A percentile compares a stretch with the other conserved stretches of the same genome.
phyloP scores from a whole-genome alignment of 2,888 invertebrate genomes.

The Drosophila planitibia region DNA sequence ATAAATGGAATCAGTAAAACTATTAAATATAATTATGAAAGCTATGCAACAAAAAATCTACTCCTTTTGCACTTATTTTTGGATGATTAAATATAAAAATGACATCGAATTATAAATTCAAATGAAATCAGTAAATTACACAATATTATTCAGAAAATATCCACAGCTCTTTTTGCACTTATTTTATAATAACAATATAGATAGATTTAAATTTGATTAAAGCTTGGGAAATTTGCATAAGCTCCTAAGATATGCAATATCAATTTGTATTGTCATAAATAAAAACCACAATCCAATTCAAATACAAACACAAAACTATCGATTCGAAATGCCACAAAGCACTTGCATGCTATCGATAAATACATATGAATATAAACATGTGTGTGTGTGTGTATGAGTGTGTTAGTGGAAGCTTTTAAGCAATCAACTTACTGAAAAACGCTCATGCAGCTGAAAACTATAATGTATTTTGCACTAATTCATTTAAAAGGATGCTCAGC shows the following conservation, averaged over 20 bases:
- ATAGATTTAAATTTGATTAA: not conserved
- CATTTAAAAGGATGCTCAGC: conserved; percentile 71
- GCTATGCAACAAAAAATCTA: too few species aligned
- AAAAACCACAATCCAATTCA: conserved; percentile 21
- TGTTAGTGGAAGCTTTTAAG: conserved; percentile 54
- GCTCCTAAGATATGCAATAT: conserved; percentile 14
- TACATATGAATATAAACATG: not conserved
- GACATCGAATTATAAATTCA: not conserved
- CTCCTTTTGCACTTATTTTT: not conserved
- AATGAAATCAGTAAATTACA: not conserved
- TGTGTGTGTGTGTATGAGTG: not conserved
- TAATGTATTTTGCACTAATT: conserved; percentile 70
- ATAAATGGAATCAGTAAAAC: not conserved
- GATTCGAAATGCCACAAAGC: conserved; percentile 51
- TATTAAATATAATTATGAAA: too few species aligned
- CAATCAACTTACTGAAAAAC: conserved; percentile 54
- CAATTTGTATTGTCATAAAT: conserved; percentile 34
- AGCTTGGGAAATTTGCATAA: conserved; percentile 1
- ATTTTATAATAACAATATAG: not conserved
- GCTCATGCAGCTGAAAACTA: conserved; percentile 58
- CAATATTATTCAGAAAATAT: too few species aligned
- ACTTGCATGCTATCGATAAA: conserved; percentile 37
- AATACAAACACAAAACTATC: conserved; percentile 40
- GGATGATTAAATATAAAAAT: not conserved
- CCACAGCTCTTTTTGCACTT: not conserved